Percentiles rank a stretch among this genome's conserved stretches.
Conservation (phyloP, 2,888 invertebrate genomes). For the Ophioninae sp. region DNA sequence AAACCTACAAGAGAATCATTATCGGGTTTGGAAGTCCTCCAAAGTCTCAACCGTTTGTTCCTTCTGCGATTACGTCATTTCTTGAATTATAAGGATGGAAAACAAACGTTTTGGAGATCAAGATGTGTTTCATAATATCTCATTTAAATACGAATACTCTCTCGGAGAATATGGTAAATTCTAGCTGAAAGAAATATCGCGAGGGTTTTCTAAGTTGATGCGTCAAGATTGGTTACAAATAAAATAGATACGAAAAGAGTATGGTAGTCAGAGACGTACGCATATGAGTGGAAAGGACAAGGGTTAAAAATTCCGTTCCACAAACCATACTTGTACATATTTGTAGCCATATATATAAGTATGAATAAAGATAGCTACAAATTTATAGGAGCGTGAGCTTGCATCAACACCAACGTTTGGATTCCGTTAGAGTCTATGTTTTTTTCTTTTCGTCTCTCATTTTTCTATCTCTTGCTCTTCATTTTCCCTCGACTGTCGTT, state of each 20-base stretch:
- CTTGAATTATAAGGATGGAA: neutral
- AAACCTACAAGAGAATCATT: neutral
- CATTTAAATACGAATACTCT: slow-evolving; percentile 7
- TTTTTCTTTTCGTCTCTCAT: slow-evolving; percentile 12
- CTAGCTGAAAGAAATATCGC: neutral
- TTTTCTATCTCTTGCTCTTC: slow-evolving; percentile 11
- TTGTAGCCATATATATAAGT: neutral
- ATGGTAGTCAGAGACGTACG: neutral
- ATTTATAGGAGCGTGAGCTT: slow-evolving; percentile 34
- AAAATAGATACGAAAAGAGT: neutral
- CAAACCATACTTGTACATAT: neutral
- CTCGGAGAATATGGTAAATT: neutral
- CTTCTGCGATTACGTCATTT: neutral
- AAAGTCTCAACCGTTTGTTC: neutral
- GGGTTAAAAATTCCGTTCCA: neutral
- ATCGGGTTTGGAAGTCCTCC: neutral
- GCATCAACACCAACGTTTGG: slow-evolving; percentile 31
- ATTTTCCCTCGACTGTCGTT: slow-evolving; percentile 21
- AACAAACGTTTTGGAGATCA: neutral
- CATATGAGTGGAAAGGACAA: neutral
- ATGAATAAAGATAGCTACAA: slow-evolving; percentile 44
- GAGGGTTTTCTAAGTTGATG: neutral
- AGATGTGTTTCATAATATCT: neutral
- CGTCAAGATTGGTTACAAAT: neutral
- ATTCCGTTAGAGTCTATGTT: slow-evolving; percentile 14